Percentiles rank a stretch among this genome's conserved stretches.
Conservation (phyloP, 2,888 invertebrate species). For the Cosmia pyralina region DNA sequence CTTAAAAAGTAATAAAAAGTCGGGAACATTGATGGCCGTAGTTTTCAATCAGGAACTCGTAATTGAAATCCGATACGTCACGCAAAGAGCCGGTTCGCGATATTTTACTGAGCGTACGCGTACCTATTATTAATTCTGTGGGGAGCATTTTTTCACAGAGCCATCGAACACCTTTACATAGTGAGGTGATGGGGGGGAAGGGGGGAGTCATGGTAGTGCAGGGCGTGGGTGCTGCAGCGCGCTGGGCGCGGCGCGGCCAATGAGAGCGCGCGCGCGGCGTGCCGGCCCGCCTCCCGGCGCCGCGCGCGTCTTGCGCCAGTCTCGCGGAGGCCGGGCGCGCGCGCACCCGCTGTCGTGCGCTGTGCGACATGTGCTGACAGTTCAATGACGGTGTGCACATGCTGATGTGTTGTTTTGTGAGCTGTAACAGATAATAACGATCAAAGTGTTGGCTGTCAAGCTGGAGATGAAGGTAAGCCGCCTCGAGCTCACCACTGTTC, state of each 20-base stretch:
- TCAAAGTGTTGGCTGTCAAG: slow-evolving; percentile 84
- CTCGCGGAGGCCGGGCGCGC: slow-evolving; percentile 75
- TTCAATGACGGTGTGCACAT: slow-evolving; percentile 69
- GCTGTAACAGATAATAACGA: slow-evolving; percentile 65
- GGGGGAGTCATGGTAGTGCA: slow-evolving; percentile 10
- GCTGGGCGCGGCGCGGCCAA: slow-evolving; percentile 72
- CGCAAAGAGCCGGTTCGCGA: slow-evolving; percentile 70
- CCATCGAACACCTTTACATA: slow-evolving; percentile 71
- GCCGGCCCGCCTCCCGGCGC: slow-evolving; percentile 70
- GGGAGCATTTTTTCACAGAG: slow-evolving; percentile 68
- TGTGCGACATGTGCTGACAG: slow-evolving; percentile 69
- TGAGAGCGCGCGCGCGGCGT: slow-evolving; percentile 53
- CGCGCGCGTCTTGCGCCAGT: slow-evolving; percentile 43
- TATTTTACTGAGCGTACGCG: slow-evolving; percentile 66
- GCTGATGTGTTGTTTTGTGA: slow-evolving; percentile 77
- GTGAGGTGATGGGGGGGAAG: slow-evolving; percentile 19
- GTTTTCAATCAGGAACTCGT: slow-evolving; percentile 69
- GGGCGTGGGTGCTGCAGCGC: slow-evolving; percentile 51
- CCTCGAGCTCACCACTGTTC: background rate
- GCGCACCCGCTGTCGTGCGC: slow-evolving; percentile 52
- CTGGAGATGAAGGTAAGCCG: slow-evolving; percentile 85
- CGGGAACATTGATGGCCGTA: slow-evolving; percentile 54
- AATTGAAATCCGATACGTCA: slow-evolving; percentile 75
- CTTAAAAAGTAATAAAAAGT: slow-evolving; percentile 59
- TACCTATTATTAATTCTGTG: slow-evolving; percentile 72